Evolutionary conservation across 2,888 invertebrate species (phyloP).

Genomic region (Octonoba sinensis): DNA sequence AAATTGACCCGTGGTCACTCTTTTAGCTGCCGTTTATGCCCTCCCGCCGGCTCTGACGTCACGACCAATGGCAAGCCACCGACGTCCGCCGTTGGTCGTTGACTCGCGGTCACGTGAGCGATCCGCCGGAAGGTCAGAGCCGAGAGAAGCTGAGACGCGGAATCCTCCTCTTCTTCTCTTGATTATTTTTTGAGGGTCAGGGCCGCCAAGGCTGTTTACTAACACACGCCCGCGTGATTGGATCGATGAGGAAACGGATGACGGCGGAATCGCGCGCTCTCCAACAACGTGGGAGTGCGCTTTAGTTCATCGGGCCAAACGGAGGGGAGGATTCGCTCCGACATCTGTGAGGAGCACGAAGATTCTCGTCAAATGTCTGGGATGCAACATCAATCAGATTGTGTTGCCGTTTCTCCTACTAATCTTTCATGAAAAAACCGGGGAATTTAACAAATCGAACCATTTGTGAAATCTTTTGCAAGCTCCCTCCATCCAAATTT

Average conservation of each 20-base stretch:
- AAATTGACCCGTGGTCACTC: slow-evolving; percentile 62
- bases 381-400: too few relatives aligned
- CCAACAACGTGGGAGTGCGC: slow-evolving; percentile 26
- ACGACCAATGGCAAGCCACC: slow-evolving; percentile 41
- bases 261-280: neutral
- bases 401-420: too few relatives aligned
- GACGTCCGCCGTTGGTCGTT: slow-evolving; percentile 58
- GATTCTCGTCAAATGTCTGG: too few relatives aligned
- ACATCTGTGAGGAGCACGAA: too few relatives aligned
- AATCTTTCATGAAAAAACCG: too few relatives aligned
- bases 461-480: too few relatives aligned
- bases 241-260: slow-evolving; percentile 8
- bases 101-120: slow-evolving; percentile 50
- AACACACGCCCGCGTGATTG: slow-evolving; percentile 37
- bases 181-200: slow-evolving; percentile 46
- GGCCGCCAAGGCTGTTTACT: slow-evolving; percentile 60
- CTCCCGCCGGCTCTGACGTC: slow-evolving; percentile 58
- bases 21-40: slow-evolving; percentile 56
- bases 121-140: slow-evolving; percentile 45
- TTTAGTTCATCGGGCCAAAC: slow-evolving; percentile 31
- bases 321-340: too few relatives aligned
- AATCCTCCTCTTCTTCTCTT: slow-evolving; percentile 1
- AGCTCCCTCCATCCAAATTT: too few relatives aligned
- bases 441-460: too few relatives aligned
- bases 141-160: slow-evolving; percentile 20